Percentiles rank a stretch among this genome's conserved stretches.
phyloP scores from a whole-genome alignment of 23 tunicate genomes.

The Aplidium turbinatum region DNA sequence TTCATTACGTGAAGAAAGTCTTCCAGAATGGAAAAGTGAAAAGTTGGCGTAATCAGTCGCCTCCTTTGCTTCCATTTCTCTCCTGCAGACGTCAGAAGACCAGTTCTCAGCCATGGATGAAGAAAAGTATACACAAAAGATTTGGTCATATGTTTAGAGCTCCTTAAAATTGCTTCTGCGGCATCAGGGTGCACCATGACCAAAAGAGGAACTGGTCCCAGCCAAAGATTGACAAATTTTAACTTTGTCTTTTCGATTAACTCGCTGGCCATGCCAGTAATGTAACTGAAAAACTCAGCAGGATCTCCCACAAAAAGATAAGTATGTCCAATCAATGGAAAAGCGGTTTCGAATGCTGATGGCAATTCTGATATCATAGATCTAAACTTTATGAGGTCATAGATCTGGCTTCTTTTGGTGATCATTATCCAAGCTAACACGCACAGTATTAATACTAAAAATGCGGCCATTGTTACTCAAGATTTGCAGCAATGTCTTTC shows the following conservation, averaged over 20 bases:
- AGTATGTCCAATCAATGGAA: constrained; percentile 29
- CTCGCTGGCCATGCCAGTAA: not conserved
- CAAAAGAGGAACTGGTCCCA: constrained; percentile 64
- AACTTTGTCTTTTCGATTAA: constrained; percentile 2
- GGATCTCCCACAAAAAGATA: constrained; percentile 5
- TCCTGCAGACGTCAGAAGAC: constrained; percentile 76
- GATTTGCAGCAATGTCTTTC: no score
- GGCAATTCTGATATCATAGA: not conserved
- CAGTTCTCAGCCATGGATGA: constrained; percentile 84
- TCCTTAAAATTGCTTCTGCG: constrained; percentile 62
- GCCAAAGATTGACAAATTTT: constrained; percentile 50
- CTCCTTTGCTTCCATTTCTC: constrained; percentile 91
- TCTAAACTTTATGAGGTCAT: not conserved
- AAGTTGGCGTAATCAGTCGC: constrained; percentile 86
- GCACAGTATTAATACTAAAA: no score
- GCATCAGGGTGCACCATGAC: constrained; percentile 53
- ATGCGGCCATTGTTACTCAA: no score
- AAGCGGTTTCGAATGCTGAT: not conserved
- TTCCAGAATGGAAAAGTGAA: constrained; percentile 88
- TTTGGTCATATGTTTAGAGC: constrained; percentile 75
- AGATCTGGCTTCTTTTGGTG: no score
- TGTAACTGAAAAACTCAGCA: not conserved
- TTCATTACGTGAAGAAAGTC: constrained; percentile 96
- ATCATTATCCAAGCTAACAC: no score
- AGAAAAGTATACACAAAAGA: constrained; percentile 55